Conservation (phyloP, 2,888 invertebrate genomes). For the Andrena bucephala region DNA sequence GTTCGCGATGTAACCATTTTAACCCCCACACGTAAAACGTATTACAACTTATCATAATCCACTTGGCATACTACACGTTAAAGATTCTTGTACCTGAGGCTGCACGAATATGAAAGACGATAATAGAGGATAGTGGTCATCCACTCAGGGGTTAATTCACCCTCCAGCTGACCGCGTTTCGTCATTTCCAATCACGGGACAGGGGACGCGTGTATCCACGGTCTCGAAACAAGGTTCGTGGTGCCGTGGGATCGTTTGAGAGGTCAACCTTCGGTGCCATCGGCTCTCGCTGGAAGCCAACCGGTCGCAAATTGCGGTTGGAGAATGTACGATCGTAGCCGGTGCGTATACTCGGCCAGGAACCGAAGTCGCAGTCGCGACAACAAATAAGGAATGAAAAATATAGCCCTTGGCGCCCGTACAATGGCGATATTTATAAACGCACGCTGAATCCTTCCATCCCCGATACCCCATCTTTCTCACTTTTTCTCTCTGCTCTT, state of each 20-base stretch:
- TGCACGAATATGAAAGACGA: too few species aligned
- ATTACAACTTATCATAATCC: too few species aligned
- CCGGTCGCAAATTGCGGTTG: slow-evolving; percentile 65
- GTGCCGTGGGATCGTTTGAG: slow-evolving; percentile 55
- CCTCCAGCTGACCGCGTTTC: neutral
- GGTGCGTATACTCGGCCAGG: slow-evolving; percentile 41
- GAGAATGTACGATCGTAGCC: slow-evolving; percentile 54
- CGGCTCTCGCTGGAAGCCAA: slow-evolving; percentile 48
- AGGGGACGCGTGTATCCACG: slow-evolving; percentile 20
- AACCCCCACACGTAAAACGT: too few species aligned
- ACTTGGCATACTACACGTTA: neutral
- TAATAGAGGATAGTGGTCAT: neutral
- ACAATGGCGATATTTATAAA: slow-evolving; percentile 69
- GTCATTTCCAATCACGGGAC: slow-evolving; percentile 30
- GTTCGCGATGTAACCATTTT: too few species aligned
- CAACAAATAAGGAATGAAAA: slow-evolving; percentile 72
- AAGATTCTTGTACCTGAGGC: neutral
- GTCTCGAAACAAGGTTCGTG: slow-evolving; percentile 30
- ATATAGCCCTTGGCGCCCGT: slow-evolving; percentile 61
- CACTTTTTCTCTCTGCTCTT: slow-evolving; percentile 13
- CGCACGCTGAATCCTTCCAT: slow-evolving; percentile 55
- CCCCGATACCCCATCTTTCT: slow-evolving; percentile 47
- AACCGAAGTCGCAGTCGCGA: slow-evolving; percentile 50
- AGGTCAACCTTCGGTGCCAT: slow-evolving; percentile 55
- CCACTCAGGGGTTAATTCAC: slow-evolving; percentile 10